Evolutionary conservation across 2,113 vertebrate genomes (phyloP).

Genomic region (Hyperopisus bebe): DNA sequence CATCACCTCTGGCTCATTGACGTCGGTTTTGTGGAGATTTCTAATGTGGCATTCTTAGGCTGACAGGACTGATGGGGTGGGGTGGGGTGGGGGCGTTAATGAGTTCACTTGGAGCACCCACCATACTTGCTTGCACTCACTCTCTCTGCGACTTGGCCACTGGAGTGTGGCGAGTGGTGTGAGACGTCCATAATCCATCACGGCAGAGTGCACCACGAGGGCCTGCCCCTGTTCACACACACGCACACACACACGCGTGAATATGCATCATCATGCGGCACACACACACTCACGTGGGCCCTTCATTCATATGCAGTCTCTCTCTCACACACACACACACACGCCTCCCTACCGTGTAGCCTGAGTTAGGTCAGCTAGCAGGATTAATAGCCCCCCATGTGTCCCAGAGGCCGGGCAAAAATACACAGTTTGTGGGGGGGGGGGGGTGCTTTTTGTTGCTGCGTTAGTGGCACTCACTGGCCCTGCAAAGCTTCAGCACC

Average conservation of each 20-base stretch:
- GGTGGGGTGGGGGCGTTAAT: slow-evolving; percentile 52
- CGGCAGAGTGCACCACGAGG: slow-evolving; percentile 49
- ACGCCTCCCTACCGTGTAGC: slow-evolving; percentile 58
- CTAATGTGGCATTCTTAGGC: slow-evolving; percentile 41
- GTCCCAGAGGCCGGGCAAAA: slow-evolving; percentile 63
- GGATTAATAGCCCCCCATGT: slow-evolving; percentile 70
- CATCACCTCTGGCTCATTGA: slow-evolving; percentile 9
- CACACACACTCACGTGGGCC: slow-evolving; percentile 19
- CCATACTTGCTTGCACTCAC: slow-evolving; percentile 27
- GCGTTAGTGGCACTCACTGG: slow-evolving; percentile 42
- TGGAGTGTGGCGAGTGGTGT: slow-evolving; percentile 44
- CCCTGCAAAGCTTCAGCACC: slow-evolving; percentile 32
- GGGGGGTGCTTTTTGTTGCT: slow-evolving; percentile 38
- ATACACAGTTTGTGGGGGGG: slow-evolving; percentile 63
- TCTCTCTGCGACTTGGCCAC: neutral
- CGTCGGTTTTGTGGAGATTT: neutral
- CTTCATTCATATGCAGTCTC: slow-evolving; percentile 22
- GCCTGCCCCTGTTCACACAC: slow-evolving; percentile 30
- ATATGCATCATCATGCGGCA: neutral
- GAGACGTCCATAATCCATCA: slow-evolving; percentile 57
- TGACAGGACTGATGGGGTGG: slow-evolving; percentile 63
- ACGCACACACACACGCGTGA: slow-evolving; percentile 30
- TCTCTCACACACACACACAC: slow-evolving; percentile 46
- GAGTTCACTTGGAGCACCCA: slow-evolving; percentile 56
- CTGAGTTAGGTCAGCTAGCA: slow-evolving; percentile 63